These are phyloP conservation scores for Crocodylus rhombifer DNA, from an alignment of 2,797 vertebrate species.

Conservation along the genomic window DNA sequence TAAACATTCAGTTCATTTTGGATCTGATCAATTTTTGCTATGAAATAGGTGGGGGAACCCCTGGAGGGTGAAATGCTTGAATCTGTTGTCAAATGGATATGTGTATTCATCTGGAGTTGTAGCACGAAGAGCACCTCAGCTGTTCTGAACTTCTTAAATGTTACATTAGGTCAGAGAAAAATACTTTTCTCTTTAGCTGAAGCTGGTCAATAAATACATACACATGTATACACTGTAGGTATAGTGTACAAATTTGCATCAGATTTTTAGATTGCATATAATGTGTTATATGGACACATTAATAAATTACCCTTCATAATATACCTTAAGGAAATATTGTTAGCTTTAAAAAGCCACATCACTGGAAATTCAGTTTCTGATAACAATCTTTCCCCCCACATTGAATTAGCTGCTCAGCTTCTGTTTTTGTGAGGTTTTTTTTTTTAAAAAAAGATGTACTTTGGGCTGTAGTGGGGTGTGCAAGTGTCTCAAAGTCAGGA, in stretches of 20 bases:
- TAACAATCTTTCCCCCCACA: not conserved
- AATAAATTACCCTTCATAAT: not conserved
- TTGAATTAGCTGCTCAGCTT: fast-evolving
- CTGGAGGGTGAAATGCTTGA: not conserved
- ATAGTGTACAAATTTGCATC: not conserved
- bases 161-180: not conserved
- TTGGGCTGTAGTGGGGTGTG: not conserved
- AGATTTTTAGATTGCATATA: fast-evolving
- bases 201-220: not conserved
- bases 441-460: not conserved
- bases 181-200: not conserved
- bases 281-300: fast-evolving
- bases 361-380: not conserved
- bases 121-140: not conserved
- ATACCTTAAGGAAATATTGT: not conserved
- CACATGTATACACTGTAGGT: not conserved
- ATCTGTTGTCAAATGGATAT: not conserved
- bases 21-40: not conserved
- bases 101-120: not conserved
- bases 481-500: not conserved
- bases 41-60: not conserved
- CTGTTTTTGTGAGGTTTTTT: not conserved
- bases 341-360: not conserved
- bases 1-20: not conserved
- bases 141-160: not conserved